phyloP scores from a whole-genome alignment of 2,888 invertebrate species.

The Teleogryllus oceanicus region DNA sequence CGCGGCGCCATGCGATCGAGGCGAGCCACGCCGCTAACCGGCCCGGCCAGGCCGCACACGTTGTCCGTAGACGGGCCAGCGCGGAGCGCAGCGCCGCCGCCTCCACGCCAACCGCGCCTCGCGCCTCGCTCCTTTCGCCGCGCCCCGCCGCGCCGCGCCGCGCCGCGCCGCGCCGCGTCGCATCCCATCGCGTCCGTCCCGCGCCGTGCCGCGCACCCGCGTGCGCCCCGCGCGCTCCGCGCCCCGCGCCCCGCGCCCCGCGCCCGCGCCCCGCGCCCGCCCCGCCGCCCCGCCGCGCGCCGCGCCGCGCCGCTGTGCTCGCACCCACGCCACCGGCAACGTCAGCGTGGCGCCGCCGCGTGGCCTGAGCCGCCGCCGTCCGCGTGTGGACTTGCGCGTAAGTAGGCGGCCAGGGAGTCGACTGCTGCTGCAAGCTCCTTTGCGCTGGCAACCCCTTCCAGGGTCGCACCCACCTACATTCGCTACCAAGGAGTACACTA shows the following conservation, averaged over 20 bases:
- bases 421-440: too few relatives aligned
- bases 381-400: too few relatives aligned
- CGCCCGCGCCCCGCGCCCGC: too few relatives aligned
- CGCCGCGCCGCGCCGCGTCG: not conserved
- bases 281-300: not conserved
- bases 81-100: not conserved
- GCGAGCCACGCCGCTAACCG: conserved; percentile 18
- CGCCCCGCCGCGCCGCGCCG: not conserved
- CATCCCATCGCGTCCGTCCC: not conserved
- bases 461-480: too few relatives aligned
- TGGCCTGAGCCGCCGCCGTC: too few relatives aligned
- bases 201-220: not conserved
- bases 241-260: not conserved
- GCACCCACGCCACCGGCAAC: too few relatives aligned
- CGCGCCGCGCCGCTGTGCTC: not conserved
- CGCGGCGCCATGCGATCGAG: not conserved
- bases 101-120: not conserved
- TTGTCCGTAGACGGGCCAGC: not conserved
- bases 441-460: too few relatives aligned
- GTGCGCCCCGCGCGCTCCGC: not conserved
- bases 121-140: not conserved
- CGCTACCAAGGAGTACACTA: too few relatives aligned
- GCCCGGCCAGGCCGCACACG: conserved; percentile 6
- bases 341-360: too few relatives aligned
- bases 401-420: too few relatives aligned